Evolutionary conservation across 92 coral and sea anemone genomes (phyloP), one percentile per base, ranked within the genome.

Genomic region (Palythoa grandis): DNA sequence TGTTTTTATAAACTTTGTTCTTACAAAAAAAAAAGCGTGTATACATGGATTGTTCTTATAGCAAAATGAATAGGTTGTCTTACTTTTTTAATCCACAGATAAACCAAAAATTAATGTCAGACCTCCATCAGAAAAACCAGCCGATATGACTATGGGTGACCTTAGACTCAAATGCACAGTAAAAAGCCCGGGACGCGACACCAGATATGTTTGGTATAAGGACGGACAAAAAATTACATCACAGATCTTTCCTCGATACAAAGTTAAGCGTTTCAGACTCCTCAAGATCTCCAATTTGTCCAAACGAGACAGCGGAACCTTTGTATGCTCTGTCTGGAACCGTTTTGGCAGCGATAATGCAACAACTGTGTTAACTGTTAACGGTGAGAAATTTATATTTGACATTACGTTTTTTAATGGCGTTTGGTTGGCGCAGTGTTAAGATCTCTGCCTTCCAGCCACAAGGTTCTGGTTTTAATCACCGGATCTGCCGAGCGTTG

Each of bases 291-390:
- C 23, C 15, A 43, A 63, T 9, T 65, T 79, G 72, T 20, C 57
- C 19, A 22, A 12, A 65, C 2, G 6, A 4, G 84, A 79, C 84
- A 79, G 84, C 19, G 84, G 84, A 25, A 65, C 24, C 16, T 79
- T n/a, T n/a, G 39, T 47, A 5, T 79, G 84, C 63, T 79, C 73
- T 7, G 73, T 65, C 1, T n/a, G 73, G 35, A 79, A 79, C 60
- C 11, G 4, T 2, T 79, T 79, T 63, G 84, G 84, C 40, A 79
- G 84, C 74, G 72, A 65, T 20, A 79, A 79, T 20, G 84, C 84
- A 25, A 79, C 84, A 15, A 79, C 84, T 15, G 84, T 79, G 40
- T 20, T 79, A 52, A 79, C 22, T 6, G 84, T 79, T 38, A 63
- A 63, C 60, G 84, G 84, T 79, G 53, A 79, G 84, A 37, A 19